Evolutionary conservation across 2,797 vertebrate genomes (phyloP).

Genomic region (Pangasius krempfi): DNA sequence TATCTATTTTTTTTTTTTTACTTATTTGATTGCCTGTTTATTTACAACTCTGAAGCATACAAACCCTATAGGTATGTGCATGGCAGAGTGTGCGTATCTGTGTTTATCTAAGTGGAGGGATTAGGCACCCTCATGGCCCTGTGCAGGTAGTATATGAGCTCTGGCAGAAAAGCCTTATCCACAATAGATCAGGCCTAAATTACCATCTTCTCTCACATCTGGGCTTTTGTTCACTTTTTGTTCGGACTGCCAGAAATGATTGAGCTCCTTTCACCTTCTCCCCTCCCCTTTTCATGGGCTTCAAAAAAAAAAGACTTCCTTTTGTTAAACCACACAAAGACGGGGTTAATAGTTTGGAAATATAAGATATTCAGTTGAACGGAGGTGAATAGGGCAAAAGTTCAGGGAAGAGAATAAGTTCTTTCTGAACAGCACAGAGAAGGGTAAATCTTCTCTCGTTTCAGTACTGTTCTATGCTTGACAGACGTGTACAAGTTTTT

Average conservation of each 20-base stretch:
- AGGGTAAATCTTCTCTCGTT: constrained; percentile 62
- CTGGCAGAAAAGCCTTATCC: constrained; percentile 84
- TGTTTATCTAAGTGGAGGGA: constrained; percentile 55
- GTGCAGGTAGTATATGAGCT: constrained; percentile 81
- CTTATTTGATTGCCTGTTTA: background rate
- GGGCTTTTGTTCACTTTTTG: constrained; percentile 80
- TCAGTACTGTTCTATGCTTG: constrained; percentile 53
- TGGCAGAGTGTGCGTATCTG: constrained; percentile 34
- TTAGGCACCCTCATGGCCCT: constrained; percentile 59
- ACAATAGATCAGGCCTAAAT: constrained; percentile 81
- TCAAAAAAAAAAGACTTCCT: constrained; percentile 70
- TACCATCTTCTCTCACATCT: constrained; percentile 86
- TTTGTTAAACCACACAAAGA: constrained; percentile 85
- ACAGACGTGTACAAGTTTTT: constrained; percentile 36
- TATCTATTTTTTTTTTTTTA: background rate
- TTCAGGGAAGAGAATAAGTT: constrained; percentile 66
- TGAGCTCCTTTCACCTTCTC: constrained; percentile 75
- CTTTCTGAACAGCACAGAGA: constrained; percentile 52
- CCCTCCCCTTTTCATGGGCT: constrained; percentile 70
- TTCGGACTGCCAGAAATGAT: constrained; percentile 83
- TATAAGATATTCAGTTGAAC: constrained; percentile 81
- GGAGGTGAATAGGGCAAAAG: constrained; percentile 78
- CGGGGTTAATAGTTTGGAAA: constrained; percentile 80
- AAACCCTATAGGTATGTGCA: constrained; percentile 1
- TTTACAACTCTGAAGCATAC: background rate